phyloP scores from a whole-genome alignment of 2,888 invertebrate genomes.

The Tetragonisca angustula region DNA sequence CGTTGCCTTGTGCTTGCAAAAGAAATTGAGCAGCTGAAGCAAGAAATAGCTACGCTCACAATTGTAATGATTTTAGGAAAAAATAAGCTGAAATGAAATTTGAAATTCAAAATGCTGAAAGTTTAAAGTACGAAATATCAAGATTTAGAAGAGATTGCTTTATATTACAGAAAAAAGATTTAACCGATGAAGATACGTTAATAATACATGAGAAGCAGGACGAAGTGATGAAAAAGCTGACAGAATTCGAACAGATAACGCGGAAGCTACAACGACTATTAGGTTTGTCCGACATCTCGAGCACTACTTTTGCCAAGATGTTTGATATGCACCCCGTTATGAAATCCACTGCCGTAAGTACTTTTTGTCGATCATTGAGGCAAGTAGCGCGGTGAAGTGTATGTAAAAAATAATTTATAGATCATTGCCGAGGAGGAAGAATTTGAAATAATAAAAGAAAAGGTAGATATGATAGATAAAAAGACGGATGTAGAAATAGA shows the following conservation, averaged over 20 bases:
- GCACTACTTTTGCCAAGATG: constrained; percentile 74
- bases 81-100: not conserved
- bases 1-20: constrained; percentile 80
- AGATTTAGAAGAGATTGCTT: not conserved
- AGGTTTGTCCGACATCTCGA: constrained; percentile 82
- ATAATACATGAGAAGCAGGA: constrained; percentile 86
- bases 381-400: not conserved
- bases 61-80: constrained; percentile 72
- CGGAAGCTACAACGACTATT: constrained; percentile 86
- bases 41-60: constrained; percentile 82
- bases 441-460: not conserved
- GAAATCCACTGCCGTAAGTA: constrained; percentile 40
- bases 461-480: not conserved
- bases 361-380: not conserved
- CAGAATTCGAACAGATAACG: constrained; percentile 87
- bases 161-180: constrained; percentile 85
- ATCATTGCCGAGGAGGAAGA: constrained; percentile 11
- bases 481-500: constrained; percentile 7
- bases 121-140: no score
- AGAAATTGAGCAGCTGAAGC: constrained; percentile 84
- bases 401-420: constrained; percentile 11
- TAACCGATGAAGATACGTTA: constrained; percentile 86
- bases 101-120: not conserved
- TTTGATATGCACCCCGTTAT: constrained; percentile 74
- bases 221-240: constrained; percentile 86